Evolutionary conservation across 2,113 vertebrate genomes (phyloP), one percentile per base, ranked within the genome.

Genomic region (Istiophorus platypterus): DNA sequence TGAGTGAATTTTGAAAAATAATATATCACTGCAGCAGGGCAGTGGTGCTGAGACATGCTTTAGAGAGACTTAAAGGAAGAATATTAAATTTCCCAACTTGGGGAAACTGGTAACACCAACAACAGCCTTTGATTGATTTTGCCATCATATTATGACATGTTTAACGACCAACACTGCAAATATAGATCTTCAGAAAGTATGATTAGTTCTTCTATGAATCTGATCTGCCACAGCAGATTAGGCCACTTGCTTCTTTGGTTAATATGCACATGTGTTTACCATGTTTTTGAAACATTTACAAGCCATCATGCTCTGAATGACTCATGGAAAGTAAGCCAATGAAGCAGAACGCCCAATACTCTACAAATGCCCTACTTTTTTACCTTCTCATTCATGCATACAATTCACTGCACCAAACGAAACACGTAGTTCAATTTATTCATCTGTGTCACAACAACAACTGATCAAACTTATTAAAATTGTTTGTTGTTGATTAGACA

Each of bases 251-350:
- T 56, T n/a, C 17, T 34, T 18, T 26, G 14, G 9, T 10, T 42
- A 10, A 76, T 69, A 42, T 10, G n/a, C 51, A 15, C 70, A 85
- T 31, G 24, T 80, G 69, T 76, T 82, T 61, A 59, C 1, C 39
- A 22, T 62, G 56, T 73, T 81, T 79, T n/a, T 73, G 45, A 70
- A 22, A 74, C 59, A 52, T 72, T 51, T 66, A 41, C 52, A 73
- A 57, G 49, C 75, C 63, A 66, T 20, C n/a, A 14, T 62, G 78
- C 80, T 81, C 69, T 79, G 57, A 87, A 87, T 80, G 82, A 89
- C 62, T 90, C 87, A 89, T 62, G 78, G 85, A 88, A 88, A 78
- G 85, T 83, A 89, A 90, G 66, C 56, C 83, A 72, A 18, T 26
- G 62, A 86, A 79, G 84, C 81, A 82, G 77, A 91, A 90, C 78